These are phyloP conservation scores for Drosophila littoralis DNA, from an alignment of 1,140 invertebrate species.

Conservation along the genomic window DNA sequence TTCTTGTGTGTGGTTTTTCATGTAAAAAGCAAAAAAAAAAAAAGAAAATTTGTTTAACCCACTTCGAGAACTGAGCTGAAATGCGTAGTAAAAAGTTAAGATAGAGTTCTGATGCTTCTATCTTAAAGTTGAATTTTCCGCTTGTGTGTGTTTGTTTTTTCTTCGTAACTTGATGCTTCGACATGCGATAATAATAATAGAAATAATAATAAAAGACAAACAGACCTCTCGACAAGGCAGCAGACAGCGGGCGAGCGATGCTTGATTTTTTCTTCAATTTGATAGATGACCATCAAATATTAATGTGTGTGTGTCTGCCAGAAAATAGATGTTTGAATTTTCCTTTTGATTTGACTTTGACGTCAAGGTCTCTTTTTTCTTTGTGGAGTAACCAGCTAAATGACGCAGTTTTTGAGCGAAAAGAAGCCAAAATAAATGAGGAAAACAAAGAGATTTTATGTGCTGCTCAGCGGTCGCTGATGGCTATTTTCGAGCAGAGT, in stretches of 20 bases:
- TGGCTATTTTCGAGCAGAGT: too few relatives aligned
- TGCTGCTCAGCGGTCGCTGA: too few relatives aligned
- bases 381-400: conserved; percentile 9
- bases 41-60: conserved; percentile 45
- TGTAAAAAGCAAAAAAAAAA: not conserved
- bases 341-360: conserved; percentile 48
- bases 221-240: not conserved
- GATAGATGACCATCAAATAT: conserved; percentile 61
- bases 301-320: conserved; percentile 25
- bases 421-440: not conserved
- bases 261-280: conserved; percentile 50
- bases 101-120: not conserved
- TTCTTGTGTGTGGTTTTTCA: conserved; percentile 7
- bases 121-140: conserved; percentile 24
- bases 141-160: not conserved
- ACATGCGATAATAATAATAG: conserved; percentile 10
- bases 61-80: conserved; percentile 52
- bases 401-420: conserved; percentile 12
- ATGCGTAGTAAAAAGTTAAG: conserved; percentile 13
- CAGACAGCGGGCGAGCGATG: conserved; percentile 7
- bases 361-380: conserved; percentile 41
- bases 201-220: conserved; percentile 15
- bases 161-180: conserved; percentile 30
- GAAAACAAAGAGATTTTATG: not conserved
- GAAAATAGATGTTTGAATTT: conserved; percentile 16